Evolutionary conservation across 2,113 vertebrate genomes (phyloP), one percentile per base, ranked within the genome.

Genomic region (Percina caprodes): DNA sequence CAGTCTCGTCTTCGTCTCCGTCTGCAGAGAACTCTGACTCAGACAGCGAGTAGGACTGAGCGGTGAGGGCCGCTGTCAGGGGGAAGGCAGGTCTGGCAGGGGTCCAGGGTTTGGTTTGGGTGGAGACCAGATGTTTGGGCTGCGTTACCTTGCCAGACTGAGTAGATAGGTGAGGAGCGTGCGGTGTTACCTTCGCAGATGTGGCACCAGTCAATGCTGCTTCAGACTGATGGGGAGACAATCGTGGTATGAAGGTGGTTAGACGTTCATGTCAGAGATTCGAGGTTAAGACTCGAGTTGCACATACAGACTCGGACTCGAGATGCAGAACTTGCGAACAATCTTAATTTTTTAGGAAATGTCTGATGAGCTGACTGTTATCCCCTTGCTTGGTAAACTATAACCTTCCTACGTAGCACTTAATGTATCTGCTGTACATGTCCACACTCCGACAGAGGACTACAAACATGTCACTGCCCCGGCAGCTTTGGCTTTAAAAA

Each of bases 21-120:
- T 88, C 89, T 1, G 55, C 89, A 0, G 91, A 91, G 60, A 93
- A 91, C 79, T 91, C 75, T 0, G 58, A 58, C n/a, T 80, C 72
- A 0, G 80, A 19, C 3, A 56, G 68, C 0, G 73, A 77, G 62
- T 42, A 87, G 5, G 84, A 88, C 58, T 84, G 48, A 15, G 35
- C 15, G 14, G 85, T 82, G 69, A 89, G 81, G 24, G 92, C 86
- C 0, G 93, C 54, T 0, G 79, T 78, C 6, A 87, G 62, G 0
- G 90, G 92, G 16, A 63, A 63, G 19, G 77, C 89, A 0, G 60
- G n/a, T 63, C 86, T 90, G 1, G 87, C 85, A 52, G 55, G 82
- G 21, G 78, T 93, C 82, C 62, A 7, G n/a, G 83, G 46, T 71
- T 80, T 87, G 13, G 21, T 9, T 9, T 46, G 76, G 35, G 86